Conservation (phyloP, 1,140 invertebrate species). For the Papilio polyxenes region DNA sequence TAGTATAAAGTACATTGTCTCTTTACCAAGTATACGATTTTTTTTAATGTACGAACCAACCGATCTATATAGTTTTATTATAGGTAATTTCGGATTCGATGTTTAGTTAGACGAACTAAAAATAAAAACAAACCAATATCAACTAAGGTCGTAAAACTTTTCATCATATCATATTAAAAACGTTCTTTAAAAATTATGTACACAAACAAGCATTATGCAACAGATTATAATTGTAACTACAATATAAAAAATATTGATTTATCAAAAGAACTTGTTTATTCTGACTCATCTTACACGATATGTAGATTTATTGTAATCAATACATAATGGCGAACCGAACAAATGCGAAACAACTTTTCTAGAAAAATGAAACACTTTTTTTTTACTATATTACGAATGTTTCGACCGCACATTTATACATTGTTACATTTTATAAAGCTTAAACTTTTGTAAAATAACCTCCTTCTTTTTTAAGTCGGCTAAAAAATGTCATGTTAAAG, state of each 20-base stretch:
- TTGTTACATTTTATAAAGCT: no score
- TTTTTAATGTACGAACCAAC: no score
- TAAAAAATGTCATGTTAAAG: no score
- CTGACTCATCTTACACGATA: conserved; percentile 10
- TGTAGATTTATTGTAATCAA: conserved; percentile 10
- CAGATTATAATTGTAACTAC: not conserved
- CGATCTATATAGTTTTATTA: no score
- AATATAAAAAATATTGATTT: not conserved
- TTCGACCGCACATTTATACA: no score
- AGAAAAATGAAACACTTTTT: not conserved
- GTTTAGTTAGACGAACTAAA: no score
- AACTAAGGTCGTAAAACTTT: no score
- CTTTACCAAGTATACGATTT: not conserved
- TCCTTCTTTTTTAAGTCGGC: no score
- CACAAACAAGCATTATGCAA: not conserved
- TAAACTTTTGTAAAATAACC: no score
- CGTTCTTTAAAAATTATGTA: not conserved
- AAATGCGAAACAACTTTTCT: not conserved
- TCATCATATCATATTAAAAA: not conserved
- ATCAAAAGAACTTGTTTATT: not conserved
- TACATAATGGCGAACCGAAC: not conserved
- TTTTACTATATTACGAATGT: no score
- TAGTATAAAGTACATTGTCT: no score
- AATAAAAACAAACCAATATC: not conserved
- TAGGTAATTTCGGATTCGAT: no score